Percentiles rank a stretch among this genome's conserved stretches.
phyloP scores from a whole-genome alignment of 2,888 invertebrate species.

The Aelia acuminata region DNA sequence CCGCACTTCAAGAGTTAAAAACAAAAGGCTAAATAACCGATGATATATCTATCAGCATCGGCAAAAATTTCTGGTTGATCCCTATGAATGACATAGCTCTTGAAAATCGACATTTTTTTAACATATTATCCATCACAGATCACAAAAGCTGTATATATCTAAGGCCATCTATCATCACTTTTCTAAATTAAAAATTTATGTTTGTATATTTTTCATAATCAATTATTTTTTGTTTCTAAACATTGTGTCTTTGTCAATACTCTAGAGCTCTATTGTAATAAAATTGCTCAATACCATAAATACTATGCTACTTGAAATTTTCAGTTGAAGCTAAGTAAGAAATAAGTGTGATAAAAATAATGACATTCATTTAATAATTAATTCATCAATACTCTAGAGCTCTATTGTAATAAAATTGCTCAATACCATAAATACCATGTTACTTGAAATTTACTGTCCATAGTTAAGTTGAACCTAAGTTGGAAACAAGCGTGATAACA shows the following conservation, averaged over 20 bases:
- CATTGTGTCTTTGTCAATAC: background rate
- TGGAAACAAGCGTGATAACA: constrained; percentile 32
- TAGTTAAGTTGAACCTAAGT: constrained; percentile 22
- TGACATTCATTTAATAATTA: no score
- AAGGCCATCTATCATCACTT: background rate
- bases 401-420: constrained; percentile 25
- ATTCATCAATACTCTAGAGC: background rate
- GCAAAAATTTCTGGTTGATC: no score
- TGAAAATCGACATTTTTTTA: constrained; percentile 3
- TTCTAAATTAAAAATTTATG: background rate
- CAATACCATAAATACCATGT: background rate
- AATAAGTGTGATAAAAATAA: no score
- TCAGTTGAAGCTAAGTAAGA: no score
- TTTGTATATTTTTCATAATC: background rate
- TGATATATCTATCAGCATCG: no score
- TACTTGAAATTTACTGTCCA: constrained; percentile 19
- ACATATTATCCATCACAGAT: background rate
- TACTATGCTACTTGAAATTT: no score
- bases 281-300: constrained; percentile 19
- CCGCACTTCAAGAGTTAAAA: no score
- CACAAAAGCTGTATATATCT: background rate
- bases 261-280: background rate
- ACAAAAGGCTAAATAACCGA: no score
- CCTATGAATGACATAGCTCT: background rate
- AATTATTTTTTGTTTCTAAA: background rate